These are phyloP conservation scores for Agrochola circellaris DNA, from an alignment of 2,888 invertebrate species.

Conservation along the genomic window DNA sequence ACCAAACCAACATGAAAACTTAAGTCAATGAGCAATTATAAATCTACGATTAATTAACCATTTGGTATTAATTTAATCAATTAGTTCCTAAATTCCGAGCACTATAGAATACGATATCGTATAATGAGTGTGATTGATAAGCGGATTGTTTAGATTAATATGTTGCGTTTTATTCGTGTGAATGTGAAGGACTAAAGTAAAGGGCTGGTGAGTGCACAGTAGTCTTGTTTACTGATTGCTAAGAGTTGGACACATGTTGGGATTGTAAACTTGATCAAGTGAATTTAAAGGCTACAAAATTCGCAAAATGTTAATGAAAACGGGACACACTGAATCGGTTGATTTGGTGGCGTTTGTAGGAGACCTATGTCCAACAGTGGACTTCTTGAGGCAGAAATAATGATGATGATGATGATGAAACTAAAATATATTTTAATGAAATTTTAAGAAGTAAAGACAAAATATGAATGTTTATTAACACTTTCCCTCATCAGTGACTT, in stretches of 20 bases:
- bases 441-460: neutral
- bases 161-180: constrained; percentile 68
- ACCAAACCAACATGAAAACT: constrained; percentile 29
- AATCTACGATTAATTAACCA: constrained; percentile 43
- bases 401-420: neutral
- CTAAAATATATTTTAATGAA: neutral
- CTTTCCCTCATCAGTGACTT: neutral
- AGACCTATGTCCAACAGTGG: neutral
- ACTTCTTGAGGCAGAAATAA: neutral
- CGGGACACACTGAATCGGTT: too few relatives aligned
- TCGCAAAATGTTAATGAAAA: neutral
- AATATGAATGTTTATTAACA: neutral
- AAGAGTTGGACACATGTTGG: constrained; percentile 29
- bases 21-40: constrained; percentile 24
- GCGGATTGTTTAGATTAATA: constrained; percentile 74
- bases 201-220: constrained; percentile 67
- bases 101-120: constrained; percentile 54
- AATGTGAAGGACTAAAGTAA: constrained; percentile 82
- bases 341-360: neutral
- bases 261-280: constrained; percentile 17
- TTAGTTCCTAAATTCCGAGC: constrained; percentile 55
- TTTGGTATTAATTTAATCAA: constrained; percentile 60
- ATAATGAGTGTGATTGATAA: constrained; percentile 66
- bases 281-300: neutral
- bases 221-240: constrained; percentile 53